Conservation (phyloP, 2,797 vertebrate species). For the Mormyrus hasselquistii region DNA sequence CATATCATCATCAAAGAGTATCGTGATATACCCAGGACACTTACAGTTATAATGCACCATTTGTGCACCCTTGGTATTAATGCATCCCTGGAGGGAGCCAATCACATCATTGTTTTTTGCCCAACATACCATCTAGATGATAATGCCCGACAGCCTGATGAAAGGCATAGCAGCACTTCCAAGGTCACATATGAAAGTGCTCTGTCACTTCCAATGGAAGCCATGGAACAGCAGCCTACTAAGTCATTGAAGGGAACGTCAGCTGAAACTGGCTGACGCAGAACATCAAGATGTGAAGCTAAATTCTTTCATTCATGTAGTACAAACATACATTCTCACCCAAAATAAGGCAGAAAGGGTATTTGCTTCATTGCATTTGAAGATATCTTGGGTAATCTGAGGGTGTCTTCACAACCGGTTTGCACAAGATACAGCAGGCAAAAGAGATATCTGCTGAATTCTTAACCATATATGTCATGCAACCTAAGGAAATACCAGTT, state of each 20-base stretch:
- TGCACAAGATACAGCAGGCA: neutral
- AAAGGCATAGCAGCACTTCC: neutral
- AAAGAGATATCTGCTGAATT: neutral
- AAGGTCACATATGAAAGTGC: neutral
- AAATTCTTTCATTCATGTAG: slow-evolving; percentile 19
- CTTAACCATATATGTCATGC: neutral
- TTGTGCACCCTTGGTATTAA: neutral
- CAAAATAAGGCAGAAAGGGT: neutral
- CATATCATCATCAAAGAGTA: neutral
- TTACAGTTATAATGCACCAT: neutral
- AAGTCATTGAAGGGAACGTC: neutral
- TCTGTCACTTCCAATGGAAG: neutral
- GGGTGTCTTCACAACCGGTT: neutral
- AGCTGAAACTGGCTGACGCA: neutral
- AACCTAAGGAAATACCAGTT: neutral
- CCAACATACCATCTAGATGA: neutral
- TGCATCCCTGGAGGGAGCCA: neutral
- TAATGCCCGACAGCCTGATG: neutral
- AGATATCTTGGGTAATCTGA: slow-evolving; percentile 16
- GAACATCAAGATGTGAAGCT: slow-evolving; percentile 9
- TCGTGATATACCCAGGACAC: neutral
- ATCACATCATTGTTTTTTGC: neutral
- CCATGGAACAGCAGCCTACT: neutral
- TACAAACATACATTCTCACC: slow-evolving; percentile 10
- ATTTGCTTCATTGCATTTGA: slow-evolving; percentile 21